Percentiles rank a stretch among this genome's conserved stretches.
Evolutionary conservation across 2,888 invertebrate genomes (phyloP).

Genomic region (Ophonus ardosiacus): DNA sequence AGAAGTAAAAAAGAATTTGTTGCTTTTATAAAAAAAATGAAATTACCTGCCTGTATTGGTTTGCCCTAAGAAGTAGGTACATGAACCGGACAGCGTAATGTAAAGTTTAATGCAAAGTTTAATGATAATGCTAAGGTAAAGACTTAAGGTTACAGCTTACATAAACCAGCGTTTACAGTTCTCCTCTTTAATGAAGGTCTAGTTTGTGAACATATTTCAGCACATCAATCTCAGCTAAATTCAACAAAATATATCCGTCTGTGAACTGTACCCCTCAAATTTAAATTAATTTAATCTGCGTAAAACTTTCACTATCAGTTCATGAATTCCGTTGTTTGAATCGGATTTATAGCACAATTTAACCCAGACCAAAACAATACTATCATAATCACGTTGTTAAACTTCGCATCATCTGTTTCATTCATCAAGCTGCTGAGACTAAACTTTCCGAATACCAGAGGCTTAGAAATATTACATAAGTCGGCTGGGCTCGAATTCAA

Average conservation of each 20-base stretch:
- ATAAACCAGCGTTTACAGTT: too few species aligned
- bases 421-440: background rate
- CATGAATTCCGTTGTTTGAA: background rate
- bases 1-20: too few species aligned
- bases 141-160: too few species aligned
- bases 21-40: too few species aligned
- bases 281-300: background rate
- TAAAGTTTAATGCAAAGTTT: too few species aligned
- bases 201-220: background rate
- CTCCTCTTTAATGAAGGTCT: too few species aligned
- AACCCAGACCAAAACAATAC: background rate
- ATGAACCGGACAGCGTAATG: too few species aligned
- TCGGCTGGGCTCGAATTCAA: background rate
- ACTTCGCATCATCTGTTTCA: background rate
- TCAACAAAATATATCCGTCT: background rate
- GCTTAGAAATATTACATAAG: slow-evolving; percentile 38
- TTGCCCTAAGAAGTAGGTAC: too few species aligned
- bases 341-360: background rate
- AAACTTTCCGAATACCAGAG: slow-evolving; percentile 16
- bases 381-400: slow-evolving; percentile 15
- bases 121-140: too few species aligned
- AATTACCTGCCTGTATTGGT: too few species aligned
- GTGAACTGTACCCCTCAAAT: background rate
- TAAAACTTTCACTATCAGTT: background rate
- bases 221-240: background rate